Evolutionary conservation across 2,797 vertebrate genomes (phyloP).

Genomic region (Vultur gryphus): DNA sequence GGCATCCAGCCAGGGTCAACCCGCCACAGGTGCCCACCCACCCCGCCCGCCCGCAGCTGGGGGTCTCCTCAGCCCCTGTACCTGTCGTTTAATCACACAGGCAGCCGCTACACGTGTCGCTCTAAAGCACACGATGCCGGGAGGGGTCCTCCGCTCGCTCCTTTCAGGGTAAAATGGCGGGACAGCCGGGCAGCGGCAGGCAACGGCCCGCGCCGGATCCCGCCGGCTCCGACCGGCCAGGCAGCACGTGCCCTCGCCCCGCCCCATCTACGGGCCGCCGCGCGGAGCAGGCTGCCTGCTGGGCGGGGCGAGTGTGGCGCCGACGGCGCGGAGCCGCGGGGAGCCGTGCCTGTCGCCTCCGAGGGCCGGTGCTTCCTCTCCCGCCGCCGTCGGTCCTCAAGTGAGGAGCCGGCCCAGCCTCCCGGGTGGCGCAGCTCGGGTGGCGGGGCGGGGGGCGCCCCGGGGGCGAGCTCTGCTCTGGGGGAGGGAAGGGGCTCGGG

Average conservation of each 20-base stretch:
- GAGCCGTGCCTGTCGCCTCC: neutral
- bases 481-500: neutral
- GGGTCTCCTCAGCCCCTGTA: neutral
- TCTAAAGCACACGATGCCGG: accelerated
- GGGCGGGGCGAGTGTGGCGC: neutral
- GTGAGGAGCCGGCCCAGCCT: neutral
- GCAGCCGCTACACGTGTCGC: too few relatives aligned
- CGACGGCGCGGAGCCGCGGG: neutral
- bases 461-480: too few relatives aligned
- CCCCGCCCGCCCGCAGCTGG: neutral
- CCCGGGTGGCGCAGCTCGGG: neutral
- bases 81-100: accelerated
- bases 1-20: too few relatives aligned
- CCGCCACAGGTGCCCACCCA: too few relatives aligned
- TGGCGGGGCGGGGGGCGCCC: too few relatives aligned
- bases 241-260: neutral
- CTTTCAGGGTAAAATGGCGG: accelerated
- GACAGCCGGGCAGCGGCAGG: neutral
- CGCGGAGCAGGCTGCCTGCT: neutral
- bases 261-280: too few relatives aligned
- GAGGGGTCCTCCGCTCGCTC: accelerated
- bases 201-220: accelerated
- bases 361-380: accelerated
- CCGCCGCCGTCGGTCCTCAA: accelerated
- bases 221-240: accelerated